Base-by-base conservation (phyloP, 2,888 invertebrate genomes). In the Philereme transversata region DNA sequence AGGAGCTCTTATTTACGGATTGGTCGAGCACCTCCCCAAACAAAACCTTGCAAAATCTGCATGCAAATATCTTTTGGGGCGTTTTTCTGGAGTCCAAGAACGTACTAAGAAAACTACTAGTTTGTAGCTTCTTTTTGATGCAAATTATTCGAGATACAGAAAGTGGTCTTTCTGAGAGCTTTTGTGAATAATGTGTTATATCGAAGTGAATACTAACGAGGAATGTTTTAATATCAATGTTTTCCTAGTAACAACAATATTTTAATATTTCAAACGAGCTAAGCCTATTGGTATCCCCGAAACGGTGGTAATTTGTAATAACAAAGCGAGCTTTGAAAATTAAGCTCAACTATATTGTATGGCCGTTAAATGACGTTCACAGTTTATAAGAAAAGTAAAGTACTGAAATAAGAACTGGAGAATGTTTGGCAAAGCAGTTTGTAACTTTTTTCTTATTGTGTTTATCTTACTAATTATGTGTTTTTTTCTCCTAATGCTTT, bases 61-160 rank as follows among this genome's bases (percentile, higher is more conserved):
- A 82, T 83, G 76, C 69, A 76, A 82, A 83, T 81, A 82, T 74
- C 75, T 79, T 78, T 73, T 68, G 70, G 69, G 73, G 73, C 81
- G 79, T 81, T 83, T 79, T 77, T 75, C 63, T 62, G 60, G 60
- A 75, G 70, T 74, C 72, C 66, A 55, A 67, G 65, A 70, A 70
- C 68, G 63, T 74, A 74, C 71, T 71, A 64, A 60, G 67, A 51
- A 74, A 78, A 81, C 79, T 77, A 81, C 75, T 82, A 84, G 79
- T 81, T 80, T 67, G 67, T 73, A 75, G 73, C 73, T 77, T 79
- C 83, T 85, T 86, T 86, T 74, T 78, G 79, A 87, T 87, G 87
- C 83, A 86, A 87, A 87, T 86, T 82, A 82, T 84, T 83, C 69
- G 75, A 76, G 62, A 69, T 76, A 71, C 74, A 72, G 69, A 75